Conservation (phyloP, 1,140 invertebrate genomes). For the Caenorhabditis remanei region DNA sequence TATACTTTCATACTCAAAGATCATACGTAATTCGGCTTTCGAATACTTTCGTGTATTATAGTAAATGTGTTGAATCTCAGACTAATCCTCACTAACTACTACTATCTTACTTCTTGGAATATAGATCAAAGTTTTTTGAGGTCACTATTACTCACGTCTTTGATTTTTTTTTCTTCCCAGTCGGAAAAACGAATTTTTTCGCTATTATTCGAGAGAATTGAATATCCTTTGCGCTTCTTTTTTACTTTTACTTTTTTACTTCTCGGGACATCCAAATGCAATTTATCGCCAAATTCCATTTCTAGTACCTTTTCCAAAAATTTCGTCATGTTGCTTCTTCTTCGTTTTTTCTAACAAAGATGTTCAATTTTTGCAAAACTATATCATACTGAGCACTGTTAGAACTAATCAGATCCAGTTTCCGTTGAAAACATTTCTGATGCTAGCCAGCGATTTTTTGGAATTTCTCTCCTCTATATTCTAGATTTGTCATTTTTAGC, state of each 20-base stretch:
- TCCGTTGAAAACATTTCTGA: neutral
- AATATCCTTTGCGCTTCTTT: constrained; percentile 49
- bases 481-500: neutral
- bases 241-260: constrained; percentile 41
- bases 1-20: neutral
- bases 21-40: neutral
- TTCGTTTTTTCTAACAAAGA: neutral
- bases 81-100: neutral
- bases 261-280: constrained; percentile 31
- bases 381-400: neutral
- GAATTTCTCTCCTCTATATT: no score
- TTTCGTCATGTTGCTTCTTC: constrained; percentile 22
- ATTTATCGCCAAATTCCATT: constrained; percentile 14
- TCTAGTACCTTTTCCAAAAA: constrained; percentile 43
- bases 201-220: constrained; percentile 24
- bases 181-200: constrained; percentile 1
- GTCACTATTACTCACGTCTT: constrained; percentile 39
- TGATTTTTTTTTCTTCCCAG: neutral
- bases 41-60: neutral
- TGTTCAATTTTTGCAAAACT: neutral
- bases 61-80: neutral
- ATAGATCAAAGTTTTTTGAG: constrained; percentile 26
- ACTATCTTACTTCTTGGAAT: neutral
- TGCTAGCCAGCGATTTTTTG: neutral
- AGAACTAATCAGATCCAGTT: neutral